phyloP scores from a whole-genome alignment of 2,113 vertebrate genomes.

The Chaenogobius annularis region DNA sequence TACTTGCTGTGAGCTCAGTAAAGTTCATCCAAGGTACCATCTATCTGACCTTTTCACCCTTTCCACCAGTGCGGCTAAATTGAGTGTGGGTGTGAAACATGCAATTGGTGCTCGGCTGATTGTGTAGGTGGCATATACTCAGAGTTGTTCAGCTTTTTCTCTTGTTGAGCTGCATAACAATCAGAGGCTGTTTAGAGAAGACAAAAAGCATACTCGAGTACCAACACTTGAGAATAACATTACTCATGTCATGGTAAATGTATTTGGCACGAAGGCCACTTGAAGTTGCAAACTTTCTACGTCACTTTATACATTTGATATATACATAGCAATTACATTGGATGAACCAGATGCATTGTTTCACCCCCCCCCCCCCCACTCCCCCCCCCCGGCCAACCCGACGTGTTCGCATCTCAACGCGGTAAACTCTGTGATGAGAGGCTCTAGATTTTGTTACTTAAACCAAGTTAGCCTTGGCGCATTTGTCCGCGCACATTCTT shows the following conservation, averaged over 20 bases:
- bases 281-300: too few species aligned
- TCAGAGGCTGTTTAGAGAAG: not conserved
- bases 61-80: slow-evolving; percentile 12
- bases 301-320: too few species aligned
- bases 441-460: too few species aligned
- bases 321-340: too few species aligned
- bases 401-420: too few species aligned
- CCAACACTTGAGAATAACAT: not conserved
- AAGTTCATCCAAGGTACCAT: slow-evolving; percentile 29
- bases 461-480: too few species aligned
- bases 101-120: slow-evolving; percentile 12
- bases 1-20: not conserved
- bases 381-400: too few species aligned
- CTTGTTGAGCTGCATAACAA: slow-evolving; percentile 1
- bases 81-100: not conserved
- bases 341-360: not conserved
- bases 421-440: too few species aligned
- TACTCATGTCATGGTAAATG: not conserved
- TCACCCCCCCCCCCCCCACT: too few species aligned
- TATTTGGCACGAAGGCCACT: not conserved
- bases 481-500: too few species aligned
- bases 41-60: slow-evolving; percentile 25
- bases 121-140: slow-evolving; percentile 14
- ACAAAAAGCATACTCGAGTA: not conserved
- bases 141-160: slow-evolving; percentile 8